phyloP scores from a whole-genome alignment of 2,797 vertebrate species.

The Psittacula echo region DNA sequence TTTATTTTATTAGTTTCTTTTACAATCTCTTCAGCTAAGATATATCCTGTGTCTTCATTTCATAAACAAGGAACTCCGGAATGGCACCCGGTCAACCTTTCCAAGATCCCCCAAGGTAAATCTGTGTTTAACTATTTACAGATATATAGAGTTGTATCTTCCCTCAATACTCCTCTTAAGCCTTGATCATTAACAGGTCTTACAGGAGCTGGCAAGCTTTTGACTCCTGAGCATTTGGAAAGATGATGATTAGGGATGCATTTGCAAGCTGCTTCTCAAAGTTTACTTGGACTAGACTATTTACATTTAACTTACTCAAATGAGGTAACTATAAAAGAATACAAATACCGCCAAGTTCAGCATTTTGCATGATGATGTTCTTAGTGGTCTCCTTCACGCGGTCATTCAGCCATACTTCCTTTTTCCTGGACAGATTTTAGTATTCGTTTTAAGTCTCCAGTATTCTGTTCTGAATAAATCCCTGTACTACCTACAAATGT shows the following conservation, averaged over 20 bases:
- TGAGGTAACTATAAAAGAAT: not conserved
- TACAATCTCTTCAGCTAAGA: not conserved
- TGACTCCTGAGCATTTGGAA: not conserved
- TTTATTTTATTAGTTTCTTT: not conserved
- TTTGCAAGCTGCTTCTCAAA: not conserved
- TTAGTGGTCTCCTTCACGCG: not conserved
- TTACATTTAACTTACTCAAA: not conserved
- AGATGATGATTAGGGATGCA: not conserved
- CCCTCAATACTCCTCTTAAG: not conserved
- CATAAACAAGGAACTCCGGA: not conserved
- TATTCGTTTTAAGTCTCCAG: not conserved
- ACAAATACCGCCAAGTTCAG: not conserved
- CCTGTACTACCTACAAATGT: not conserved
- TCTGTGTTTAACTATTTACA: not conserved
- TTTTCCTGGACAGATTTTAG: not conserved
- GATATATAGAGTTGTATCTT: not conserved
- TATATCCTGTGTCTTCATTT: not conserved
- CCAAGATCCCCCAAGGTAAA: not conserved
- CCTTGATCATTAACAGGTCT: not conserved
- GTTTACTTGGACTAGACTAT: not conserved
- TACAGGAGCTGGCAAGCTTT: not conserved
- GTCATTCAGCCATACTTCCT: not conserved
- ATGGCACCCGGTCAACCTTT: not conserved
- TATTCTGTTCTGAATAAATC: not conserved
- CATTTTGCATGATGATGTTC: not conserved